Conservation (phyloP, 2,797 vertebrate genomes). For the Rhinatrema bivittatum region DNA sequence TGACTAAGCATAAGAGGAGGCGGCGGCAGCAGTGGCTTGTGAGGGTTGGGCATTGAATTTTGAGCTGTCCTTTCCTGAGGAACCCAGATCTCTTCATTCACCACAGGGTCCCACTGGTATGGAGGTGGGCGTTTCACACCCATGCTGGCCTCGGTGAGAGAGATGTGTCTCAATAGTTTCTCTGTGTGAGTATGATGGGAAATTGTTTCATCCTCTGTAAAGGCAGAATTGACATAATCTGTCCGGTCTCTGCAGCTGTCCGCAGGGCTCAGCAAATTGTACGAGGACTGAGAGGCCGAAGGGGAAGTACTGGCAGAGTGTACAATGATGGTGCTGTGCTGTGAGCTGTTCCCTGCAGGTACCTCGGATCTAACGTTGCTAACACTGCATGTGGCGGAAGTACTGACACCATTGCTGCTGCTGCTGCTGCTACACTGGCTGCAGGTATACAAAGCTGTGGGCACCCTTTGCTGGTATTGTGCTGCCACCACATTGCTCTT, state of each 20-base stretch:
- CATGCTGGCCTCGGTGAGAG: constrained; percentile 68
- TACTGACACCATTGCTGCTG: neutral
- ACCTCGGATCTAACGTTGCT: constrained; percentile 77
- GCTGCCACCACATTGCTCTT: constrained; percentile 64
- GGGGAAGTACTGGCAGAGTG: constrained; percentile 80
- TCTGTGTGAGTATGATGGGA: constrained; percentile 69
- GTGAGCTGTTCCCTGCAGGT: constrained; percentile 62
- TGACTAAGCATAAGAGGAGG: constrained; percentile 78
- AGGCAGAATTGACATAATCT: constrained; percentile 94
- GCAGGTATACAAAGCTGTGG: constrained; percentile 87
- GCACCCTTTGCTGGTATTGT: constrained; percentile 79
- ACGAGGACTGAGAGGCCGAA: constrained; percentile 87
- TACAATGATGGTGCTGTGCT: constrained; percentile 81
- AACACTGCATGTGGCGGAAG: constrained; percentile 58
- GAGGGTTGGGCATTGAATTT: constrained; percentile 60
- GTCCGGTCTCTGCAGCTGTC: constrained; percentile 75
- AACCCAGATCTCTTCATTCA: constrained; percentile 95
- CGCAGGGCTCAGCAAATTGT: constrained; percentile 78
- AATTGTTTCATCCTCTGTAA: constrained; percentile 87
- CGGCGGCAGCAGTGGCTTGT: constrained; percentile 80
- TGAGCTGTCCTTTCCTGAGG: constrained; percentile 85
- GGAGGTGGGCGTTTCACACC: constrained; percentile 85
- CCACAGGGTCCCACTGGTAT: constrained; percentile 89
- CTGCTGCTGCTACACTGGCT: constrained; percentile 85
- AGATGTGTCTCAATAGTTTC: constrained; percentile 69